A percentile compares a stretch with the other conserved stretches of the same genome.
These are phyloP conservation scores for Mormyrus lacerda DNA, from an alignment of 2,113 vertebrate species.

Conservation along the genomic window DNA sequence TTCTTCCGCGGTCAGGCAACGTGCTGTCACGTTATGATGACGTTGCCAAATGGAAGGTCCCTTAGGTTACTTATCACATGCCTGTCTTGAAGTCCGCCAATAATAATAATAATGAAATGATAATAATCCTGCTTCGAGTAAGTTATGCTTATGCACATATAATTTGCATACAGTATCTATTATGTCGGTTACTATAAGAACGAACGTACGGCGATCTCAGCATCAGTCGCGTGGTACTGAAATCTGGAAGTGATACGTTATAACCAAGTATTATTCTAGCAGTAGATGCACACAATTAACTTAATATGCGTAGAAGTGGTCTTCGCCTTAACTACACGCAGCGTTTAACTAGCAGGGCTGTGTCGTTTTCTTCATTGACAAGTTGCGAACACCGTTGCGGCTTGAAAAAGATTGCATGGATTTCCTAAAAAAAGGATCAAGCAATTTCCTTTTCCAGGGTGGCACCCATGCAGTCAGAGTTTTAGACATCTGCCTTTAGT, in stretches of 20 bases:
- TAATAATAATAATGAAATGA: background rate
- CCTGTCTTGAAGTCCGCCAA: background rate
- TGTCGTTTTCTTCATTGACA: background rate
- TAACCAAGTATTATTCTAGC: background rate
- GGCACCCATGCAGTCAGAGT: slow-evolving; percentile 66
- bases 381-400: background rate
- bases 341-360: background rate
- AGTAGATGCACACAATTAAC: background rate
- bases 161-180: background rate
- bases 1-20: background rate
- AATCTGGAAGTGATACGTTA: background rate
- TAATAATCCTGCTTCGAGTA: background rate
- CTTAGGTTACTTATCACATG: background rate
- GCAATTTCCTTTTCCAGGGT: slow-evolving; percentile 48
- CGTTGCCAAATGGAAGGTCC: background rate
- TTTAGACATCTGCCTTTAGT: slow-evolving; percentile 63
- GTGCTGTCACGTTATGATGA: background rate
- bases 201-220: background rate
- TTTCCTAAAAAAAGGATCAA: slow-evolving; percentile 63
- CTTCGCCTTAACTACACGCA: background rate
- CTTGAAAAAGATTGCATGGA: slow-evolving; percentile 71
- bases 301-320: too few relatives aligned
- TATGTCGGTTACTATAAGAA: background rate
- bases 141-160: background rate
- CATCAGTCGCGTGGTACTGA: background rate